phyloP scores from a whole-genome alignment of 2,888 invertebrate species.

The Acleris emargana region DNA sequence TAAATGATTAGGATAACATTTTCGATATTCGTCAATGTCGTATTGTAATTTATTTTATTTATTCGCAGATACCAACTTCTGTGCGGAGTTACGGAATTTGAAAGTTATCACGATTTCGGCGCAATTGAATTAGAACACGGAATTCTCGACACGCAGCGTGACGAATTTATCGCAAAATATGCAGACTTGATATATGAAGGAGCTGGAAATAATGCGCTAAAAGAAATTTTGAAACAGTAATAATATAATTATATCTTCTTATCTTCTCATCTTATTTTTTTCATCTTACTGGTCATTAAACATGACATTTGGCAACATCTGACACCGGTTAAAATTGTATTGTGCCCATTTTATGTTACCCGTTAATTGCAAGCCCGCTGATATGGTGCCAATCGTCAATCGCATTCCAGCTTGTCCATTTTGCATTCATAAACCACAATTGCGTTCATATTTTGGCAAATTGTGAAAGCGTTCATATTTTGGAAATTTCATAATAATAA shows the following conservation, averaged over 20 bases:
- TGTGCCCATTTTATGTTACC: no score
- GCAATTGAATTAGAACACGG: slow-evolving; percentile 89
- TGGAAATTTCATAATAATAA: no score
- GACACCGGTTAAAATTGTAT: no score
- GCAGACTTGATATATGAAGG: slow-evolving; percentile 91
- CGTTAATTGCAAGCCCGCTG: background rate
- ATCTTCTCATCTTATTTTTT: background rate
- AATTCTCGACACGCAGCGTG: slow-evolving; percentile 89
- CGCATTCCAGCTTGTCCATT: no score
- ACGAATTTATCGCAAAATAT: slow-evolving; percentile 90
- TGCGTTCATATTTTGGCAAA: no score
- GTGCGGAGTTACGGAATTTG: slow-evolving; percentile 93
- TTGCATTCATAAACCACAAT: no score
- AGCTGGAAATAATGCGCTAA: slow-evolving; percentile 87
- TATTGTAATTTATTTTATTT: background rate
- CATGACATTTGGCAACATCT: no score
- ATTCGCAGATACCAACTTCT: slow-evolving; percentile 90
- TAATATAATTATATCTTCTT: background rate
- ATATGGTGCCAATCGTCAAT: background rate
- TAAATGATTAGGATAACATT: no score
- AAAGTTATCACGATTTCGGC: slow-evolving; percentile 90
- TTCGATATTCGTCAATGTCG: no score
- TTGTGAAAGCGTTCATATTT: no score
- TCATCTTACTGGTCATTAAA: background rate
- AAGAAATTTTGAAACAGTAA: slow-evolving; percentile 86